These are phyloP conservation scores for Telmatochromis sp. DNA, from an alignment of 2,113 vertebrate genomes.

Conservation along the genomic window DNA sequence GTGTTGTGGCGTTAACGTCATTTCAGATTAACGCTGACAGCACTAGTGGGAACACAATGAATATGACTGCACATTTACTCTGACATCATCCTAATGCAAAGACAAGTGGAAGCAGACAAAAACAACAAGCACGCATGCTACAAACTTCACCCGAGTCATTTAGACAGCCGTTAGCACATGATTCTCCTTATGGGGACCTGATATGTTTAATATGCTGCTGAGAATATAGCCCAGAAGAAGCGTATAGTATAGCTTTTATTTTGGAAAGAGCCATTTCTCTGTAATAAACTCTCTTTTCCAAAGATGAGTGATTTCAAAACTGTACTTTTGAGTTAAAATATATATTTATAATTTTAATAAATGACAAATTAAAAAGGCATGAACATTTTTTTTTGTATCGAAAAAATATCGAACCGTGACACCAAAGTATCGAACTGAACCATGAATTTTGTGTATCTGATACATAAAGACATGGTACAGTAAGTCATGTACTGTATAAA, in stretches of 20 bases:
- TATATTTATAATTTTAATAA: background rate
- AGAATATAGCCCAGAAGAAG: background rate
- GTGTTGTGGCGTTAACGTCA: too few species aligned
- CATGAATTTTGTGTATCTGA: background rate
- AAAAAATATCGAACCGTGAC: background rate
- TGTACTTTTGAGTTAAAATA: background rate
- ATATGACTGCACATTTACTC: too few species aligned
- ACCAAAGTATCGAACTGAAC: background rate
- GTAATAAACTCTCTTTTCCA: background rate
- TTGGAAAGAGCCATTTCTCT: background rate
- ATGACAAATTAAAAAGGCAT: background rate
- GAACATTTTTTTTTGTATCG: rapidly evolving
- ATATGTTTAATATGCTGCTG: background rate
- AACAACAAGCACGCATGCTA: too few species aligned
- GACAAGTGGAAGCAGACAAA: too few species aligned
- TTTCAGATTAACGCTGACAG: too few species aligned
- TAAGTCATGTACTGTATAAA: background rate
- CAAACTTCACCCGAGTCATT: rapidly evolving
- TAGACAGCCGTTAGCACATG: too few species aligned
- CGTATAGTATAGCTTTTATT: background rate
- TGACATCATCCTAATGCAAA: too few species aligned
- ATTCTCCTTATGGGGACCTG: too few species aligned
- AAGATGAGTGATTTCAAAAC: background rate
- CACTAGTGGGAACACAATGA: too few species aligned
- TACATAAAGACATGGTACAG: background rate